A percentile compares a stretch with the other conserved stretches of the same genome.
phyloP scores from a whole-genome alignment of 2,888 invertebrate species.

The Lathronympha strigana region DNA sequence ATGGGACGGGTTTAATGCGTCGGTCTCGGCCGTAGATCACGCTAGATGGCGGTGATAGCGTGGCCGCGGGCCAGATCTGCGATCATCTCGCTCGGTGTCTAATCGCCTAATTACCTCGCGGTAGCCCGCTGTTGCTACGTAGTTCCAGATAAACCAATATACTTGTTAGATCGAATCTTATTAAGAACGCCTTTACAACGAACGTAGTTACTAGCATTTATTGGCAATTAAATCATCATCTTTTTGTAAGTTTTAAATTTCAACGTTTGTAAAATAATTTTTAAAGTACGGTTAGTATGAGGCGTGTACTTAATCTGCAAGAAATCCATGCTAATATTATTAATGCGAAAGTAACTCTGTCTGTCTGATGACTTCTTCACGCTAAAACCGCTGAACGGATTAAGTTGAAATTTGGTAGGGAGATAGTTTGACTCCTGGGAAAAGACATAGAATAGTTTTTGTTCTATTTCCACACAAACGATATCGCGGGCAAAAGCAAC shows the following conservation, averaged over 20 bases:
- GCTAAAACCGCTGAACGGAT: too few species aligned
- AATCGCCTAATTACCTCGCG: slow-evolving; percentile 66
- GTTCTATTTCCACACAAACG: too few species aligned
- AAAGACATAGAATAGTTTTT: too few species aligned
- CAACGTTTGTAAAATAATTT: not conserved
- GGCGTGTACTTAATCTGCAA: not conserved
- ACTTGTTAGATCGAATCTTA: slow-evolving; percentile 27
- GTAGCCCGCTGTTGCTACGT: slow-evolving; percentile 39
- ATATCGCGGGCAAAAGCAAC: too few species aligned
- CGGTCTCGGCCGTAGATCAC: slow-evolving; percentile 72
- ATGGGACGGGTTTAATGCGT: slow-evolving; percentile 55
- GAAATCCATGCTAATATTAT: too few species aligned
- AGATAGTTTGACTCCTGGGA: too few species aligned
- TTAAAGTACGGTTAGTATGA: not conserved
- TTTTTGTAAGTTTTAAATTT: not conserved
- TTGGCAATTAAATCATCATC: not conserved
- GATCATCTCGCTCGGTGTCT: slow-evolving; percentile 61
- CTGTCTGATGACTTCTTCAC: too few species aligned
- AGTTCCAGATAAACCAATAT: slow-evolving; percentile 36
- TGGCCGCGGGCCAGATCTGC: slow-evolving; percentile 77
- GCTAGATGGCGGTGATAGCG: slow-evolving; percentile 76
- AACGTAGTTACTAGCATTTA: not conserved
- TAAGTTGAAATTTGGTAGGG: too few species aligned
- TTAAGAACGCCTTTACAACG: slow-evolving; percentile 3
- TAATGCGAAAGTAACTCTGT: too few species aligned